Percentiles rank a stretch among this genome's conserved stretches.
Evolutionary conservation across 2,888 invertebrate genomes (phyloP).

Genomic region (Andrena flavipes): DNA sequence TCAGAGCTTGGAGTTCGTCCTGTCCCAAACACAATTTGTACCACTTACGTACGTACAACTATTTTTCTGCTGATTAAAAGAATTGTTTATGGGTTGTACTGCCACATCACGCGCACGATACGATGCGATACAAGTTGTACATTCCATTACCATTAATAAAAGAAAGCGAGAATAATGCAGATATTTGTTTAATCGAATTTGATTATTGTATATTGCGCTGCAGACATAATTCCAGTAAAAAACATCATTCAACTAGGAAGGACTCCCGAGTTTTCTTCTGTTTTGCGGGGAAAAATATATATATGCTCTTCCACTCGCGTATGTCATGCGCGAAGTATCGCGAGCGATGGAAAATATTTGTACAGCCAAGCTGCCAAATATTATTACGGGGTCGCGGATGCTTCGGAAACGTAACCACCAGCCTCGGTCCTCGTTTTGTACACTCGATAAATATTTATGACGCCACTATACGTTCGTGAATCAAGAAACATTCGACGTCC

Average conservation of each 20-base stretch:
- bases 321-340: background rate
- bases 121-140: constrained; percentile 5
- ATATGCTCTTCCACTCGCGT: background rate
- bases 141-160: background rate
- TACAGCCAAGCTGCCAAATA: background rate
- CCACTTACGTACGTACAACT: background rate
- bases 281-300: background rate
- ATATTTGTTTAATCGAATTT: constrained; percentile 1
- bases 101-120: background rate
- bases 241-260: background rate
- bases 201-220: background rate
- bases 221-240: background rate
- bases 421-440: background rate
- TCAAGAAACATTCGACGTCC: constrained; percentile 45
- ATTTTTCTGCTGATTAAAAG: background rate
- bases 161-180: background rate
- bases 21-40: background rate
- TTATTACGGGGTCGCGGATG: constrained; percentile 1
- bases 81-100: constrained; percentile 2
- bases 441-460: constrained; percentile 58
- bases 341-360: constrained; percentile 27
- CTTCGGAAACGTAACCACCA: background rate
- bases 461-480: constrained; percentile 37
- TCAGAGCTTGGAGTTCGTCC: too few relatives aligned
- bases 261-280: background rate